phyloP scores from a whole-genome alignment of 2,113 vertebrate genomes.

The Taxidea taxus region DNA sequence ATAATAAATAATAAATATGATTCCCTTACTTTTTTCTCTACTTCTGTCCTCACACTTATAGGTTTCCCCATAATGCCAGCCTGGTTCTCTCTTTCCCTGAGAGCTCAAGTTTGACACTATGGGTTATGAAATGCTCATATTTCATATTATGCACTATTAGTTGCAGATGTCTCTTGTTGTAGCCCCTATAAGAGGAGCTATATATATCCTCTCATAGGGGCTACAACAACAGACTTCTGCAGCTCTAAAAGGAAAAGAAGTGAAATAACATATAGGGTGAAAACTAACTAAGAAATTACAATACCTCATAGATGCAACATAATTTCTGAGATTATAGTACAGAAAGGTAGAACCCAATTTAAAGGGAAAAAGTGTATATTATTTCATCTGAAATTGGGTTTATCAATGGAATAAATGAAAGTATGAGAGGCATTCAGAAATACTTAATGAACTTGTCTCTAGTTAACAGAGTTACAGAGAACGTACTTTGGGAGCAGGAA shows the following conservation, averaged over 20 bases:
- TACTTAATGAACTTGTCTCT: neutral
- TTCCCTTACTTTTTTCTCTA: neutral
- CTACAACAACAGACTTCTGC: neutral
- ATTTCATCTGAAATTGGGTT: neutral
- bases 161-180: no score
- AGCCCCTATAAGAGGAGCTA: no score
- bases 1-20: rapidly evolving
- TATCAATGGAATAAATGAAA: neutral
- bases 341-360: no score
- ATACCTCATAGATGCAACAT: no score
- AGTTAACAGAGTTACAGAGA: neutral
- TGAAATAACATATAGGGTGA: neutral
- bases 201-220: no score
- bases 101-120: neutral
- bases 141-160: no score
- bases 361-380: no score
- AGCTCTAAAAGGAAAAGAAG: neutral
- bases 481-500: neutral
- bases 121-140: no score
- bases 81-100: neutral
- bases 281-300: neutral
- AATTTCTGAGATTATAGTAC: no score
- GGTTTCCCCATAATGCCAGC: neutral
- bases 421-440: neutral
- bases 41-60: neutral